Percentiles rank a stretch among this genome's conserved stretches.
Evolutionary conservation across 2,113 vertebrate genomes (phyloP).

Genomic region (Neoarius graeffei): DNA sequence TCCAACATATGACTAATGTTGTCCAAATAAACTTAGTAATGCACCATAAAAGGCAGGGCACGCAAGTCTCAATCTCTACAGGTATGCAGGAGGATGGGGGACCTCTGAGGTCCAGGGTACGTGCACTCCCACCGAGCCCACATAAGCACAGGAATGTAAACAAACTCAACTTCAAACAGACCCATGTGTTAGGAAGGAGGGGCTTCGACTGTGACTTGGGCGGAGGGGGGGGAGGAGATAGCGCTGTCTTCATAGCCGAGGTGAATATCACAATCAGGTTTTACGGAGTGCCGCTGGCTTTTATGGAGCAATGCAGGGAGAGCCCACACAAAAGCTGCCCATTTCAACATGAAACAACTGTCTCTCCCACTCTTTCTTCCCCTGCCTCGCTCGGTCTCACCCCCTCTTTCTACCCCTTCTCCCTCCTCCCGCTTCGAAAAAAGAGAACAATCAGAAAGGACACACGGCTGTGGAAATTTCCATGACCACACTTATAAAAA

Average conservation of each 20-base stretch:
- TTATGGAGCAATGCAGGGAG: slow-evolving; percentile 38
- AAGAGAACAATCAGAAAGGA: slow-evolving; percentile 60
- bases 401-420: slow-evolving; percentile 43
- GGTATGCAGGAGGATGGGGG: slow-evolving; percentile 35
- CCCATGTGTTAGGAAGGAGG: slow-evolving; percentile 52
- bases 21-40: slow-evolving; percentile 33
- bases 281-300: slow-evolving; percentile 47
- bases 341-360: slow-evolving; percentile 47
- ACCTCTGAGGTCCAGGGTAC: slow-evolving; percentile 30
- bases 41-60: slow-evolving; percentile 10
- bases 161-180: slow-evolving; percentile 65
- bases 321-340: slow-evolving; percentile 48
- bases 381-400: slow-evolving; percentile 29
- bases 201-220: slow-evolving; percentile 10
- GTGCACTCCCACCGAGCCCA: slow-evolving; percentile 43
- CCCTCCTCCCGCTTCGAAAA: slow-evolving; percentile 56
- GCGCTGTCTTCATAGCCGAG: slow-evolving; percentile 41
- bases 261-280: slow-evolving; percentile 48
- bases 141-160: slow-evolving; percentile 71
- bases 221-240: slow-evolving; percentile 23
- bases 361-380: slow-evolving; percentile 36
- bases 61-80: slow-evolving; percentile 9
- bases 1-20: background rate
- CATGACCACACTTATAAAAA: slow-evolving; percentile 62
- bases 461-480: slow-evolving; percentile 62